Conservation (phyloP, 2,113 vertebrate genomes). For the Hemiscyllium ocellatum region DNA sequence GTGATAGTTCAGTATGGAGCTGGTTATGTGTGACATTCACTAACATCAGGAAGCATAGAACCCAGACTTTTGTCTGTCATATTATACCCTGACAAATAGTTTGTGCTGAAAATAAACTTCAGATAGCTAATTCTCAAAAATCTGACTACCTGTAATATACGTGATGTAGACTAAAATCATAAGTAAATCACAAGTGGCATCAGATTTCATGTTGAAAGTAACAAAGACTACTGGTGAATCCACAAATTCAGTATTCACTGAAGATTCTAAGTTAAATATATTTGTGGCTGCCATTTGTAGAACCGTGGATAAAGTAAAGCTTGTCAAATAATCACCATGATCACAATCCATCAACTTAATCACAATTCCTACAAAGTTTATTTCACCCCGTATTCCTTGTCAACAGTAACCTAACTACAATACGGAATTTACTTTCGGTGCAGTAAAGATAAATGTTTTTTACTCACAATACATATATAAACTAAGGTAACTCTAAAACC, state of each 20-base stretch:
- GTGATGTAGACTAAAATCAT: too few species aligned
- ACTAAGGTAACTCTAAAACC: neutral
- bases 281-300: neutral
- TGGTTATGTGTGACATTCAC: too few species aligned
- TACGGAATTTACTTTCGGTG: neutral
- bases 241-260: neutral
- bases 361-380: neutral
- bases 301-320: neutral
- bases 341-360: neutral
- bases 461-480: neutral
- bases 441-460: neutral
- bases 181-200: too few species aligned
- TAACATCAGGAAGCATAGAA: too few species aligned
- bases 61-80: too few species aligned
- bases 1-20: too few species aligned
- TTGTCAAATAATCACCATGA: neutral
- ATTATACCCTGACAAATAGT: too few species aligned
- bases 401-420: neutral
- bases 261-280: neutral
- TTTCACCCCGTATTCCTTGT: neutral
- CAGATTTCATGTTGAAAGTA: neutral
- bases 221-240: neutral
- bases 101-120: too few species aligned
- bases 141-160: too few species aligned
- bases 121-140: too few species aligned